Evolutionary conservation across 1,140 invertebrate genomes (phyloP), one percentile per base, ranked within the genome.

Genomic region (Diabrotica undecimpunctata): DNA sequence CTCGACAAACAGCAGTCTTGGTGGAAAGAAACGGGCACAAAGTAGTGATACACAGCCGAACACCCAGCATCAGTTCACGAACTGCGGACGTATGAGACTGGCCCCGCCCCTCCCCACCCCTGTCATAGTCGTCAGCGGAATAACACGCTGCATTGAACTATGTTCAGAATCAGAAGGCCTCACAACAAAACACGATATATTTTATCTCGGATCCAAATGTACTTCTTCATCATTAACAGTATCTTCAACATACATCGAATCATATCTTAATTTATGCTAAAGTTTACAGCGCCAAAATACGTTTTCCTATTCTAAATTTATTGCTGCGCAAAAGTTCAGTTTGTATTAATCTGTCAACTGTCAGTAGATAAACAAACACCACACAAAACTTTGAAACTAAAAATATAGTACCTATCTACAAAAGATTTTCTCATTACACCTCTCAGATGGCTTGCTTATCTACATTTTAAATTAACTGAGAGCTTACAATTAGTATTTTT

Each of bases 31-130:
- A 92, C 79, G 92, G 91, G 61, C 91, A 93, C 81, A 90, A 90
- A 78, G 92, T 95, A 75, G 92, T 95, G 77, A 90, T 95, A 77
- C 91, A 92, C 80, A 91, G 88, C 77, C 86, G 90, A 74, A 93
- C 90, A 76, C 89, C 90, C 67, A 92, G 90, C 76, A 85, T 90
- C 72, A 90, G 89, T 70, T 92, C 90, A 73, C 83, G 86, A 71
- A 88, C 88, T 67, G 90, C 90, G 73, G 90, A 93, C 81, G 90
- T 92, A 82, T 93, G 89, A 91, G 83, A 82, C 78, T 78, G 81
- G 83, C 80, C 83, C 80, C 81, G 81, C 81, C 83, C 84, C 81
- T 83, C 83, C 80, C 82, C 70, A 67, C 71, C 68, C 69, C 63
- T 71, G 67, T 70, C 69, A 71, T 78, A 76, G 74, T 68, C 56